These are phyloP conservation scores for Eueremaeus valkanovi DNA, from an alignment of 2,888 invertebrate genomes.

Conservation along the genomic window DNA sequence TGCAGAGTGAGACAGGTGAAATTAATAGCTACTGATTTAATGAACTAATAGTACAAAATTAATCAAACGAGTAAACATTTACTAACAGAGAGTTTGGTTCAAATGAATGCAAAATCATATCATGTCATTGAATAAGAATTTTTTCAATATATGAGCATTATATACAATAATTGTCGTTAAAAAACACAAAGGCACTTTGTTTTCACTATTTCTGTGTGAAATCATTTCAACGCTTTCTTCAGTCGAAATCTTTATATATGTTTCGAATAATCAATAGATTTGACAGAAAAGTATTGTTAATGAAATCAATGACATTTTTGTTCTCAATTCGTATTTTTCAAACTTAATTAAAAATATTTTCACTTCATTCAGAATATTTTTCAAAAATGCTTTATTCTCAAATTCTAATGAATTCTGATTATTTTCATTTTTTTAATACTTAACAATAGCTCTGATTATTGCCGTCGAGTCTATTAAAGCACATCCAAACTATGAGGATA, in stretches of 20 bases:
- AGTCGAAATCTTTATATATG: neutral
- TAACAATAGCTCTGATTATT: neutral
- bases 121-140: neutral
- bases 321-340: neutral
- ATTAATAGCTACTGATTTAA: no score
- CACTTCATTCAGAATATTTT: no score
- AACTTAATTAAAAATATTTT: neutral
- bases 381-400: no score
- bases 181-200: neutral
- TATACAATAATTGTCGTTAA: neutral
- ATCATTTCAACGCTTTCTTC: neutral
- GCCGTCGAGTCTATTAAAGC: neutral
- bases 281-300: neutral
- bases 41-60: no score
- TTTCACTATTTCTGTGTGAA: neutral
- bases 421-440: neutral
- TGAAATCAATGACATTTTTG: neutral
- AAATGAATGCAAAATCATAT: no score
- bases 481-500: neutral
- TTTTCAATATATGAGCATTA: neutral
- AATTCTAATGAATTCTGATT: neutral
- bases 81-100: no score
- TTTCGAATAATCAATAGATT: neutral
- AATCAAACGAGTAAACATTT: no score
- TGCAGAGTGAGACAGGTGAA: no score